A percentile compares a stretch with the other conserved stretches of the same genome.
Conservation (phyloP, 2,888 invertebrate genomes). For the Orchestes rusci region DNA sequence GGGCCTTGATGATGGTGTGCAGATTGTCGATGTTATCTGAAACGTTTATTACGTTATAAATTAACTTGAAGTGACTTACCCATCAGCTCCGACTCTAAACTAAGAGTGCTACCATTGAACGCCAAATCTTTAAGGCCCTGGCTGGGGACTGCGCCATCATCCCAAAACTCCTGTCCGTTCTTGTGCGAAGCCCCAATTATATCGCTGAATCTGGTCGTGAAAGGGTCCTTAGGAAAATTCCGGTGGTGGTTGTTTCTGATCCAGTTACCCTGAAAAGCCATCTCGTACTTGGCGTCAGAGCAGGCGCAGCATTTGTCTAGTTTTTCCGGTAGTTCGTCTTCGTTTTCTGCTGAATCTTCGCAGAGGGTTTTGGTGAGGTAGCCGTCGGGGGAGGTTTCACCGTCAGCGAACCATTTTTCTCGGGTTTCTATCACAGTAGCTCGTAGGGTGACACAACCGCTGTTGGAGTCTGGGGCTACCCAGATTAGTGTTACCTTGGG, state of each 20-base stretch:
- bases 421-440: slow-evolving; percentile 67
- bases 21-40: slow-evolving; percentile 50
- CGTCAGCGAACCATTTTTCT: slow-evolving; percentile 74
- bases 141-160: slow-evolving; percentile 74
- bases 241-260: slow-evolving; percentile 83
- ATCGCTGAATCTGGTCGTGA: slow-evolving; percentile 88
- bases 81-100: slow-evolving; percentile 80
- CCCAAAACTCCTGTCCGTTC: slow-evolving; percentile 78
- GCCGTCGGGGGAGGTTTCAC: slow-evolving; percentile 43
- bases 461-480: slow-evolving; percentile 69
- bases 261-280: slow-evolving; percentile 88
- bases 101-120: slow-evolving; percentile 83
- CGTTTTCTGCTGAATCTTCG: slow-evolving; percentile 53
- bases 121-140: slow-evolving; percentile 84
- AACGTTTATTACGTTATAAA: too few species aligned
- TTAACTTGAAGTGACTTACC: slow-evolving; percentile 7
- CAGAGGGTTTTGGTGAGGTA: slow-evolving; percentile 63
- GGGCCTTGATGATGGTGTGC: slow-evolving; percentile 85
- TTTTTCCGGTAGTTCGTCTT: slow-evolving; percentile 56
- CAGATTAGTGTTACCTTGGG: slow-evolving; percentile 44
- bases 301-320: slow-evolving; percentile 82
- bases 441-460: slow-evolving; percentile 75
- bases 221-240: slow-evolving; percentile 76
- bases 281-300: slow-evolving; percentile 92
- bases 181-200: slow-evolving; percentile 90